Conservation (phyloP, 2,797 vertebrate species). For the Phoebastria nigripes region DNA sequence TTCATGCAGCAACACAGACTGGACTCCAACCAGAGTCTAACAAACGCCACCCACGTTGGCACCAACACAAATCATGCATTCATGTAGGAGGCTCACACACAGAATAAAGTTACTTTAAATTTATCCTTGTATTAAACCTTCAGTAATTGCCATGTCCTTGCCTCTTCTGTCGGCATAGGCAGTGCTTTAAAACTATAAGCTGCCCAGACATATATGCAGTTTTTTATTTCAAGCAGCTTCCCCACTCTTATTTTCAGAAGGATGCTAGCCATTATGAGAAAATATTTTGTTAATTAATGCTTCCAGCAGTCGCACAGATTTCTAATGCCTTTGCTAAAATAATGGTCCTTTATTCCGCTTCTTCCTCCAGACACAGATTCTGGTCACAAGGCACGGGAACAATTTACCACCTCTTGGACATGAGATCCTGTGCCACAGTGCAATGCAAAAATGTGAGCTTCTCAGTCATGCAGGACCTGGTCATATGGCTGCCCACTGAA, state of each 20-base stretch:
- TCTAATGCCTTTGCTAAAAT: slow-evolving; percentile 70
- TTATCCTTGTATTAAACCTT: not conserved
- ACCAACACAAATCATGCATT: not conserved
- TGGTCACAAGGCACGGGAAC: slow-evolving; percentile 59
- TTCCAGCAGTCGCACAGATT: slow-evolving; percentile 62
- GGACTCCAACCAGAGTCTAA: not conserved
- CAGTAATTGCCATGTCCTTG: not conserved
- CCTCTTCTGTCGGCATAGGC: not conserved
- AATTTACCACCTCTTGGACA: slow-evolving; percentile 31
- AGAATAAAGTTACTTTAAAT: slow-evolving; percentile 15
- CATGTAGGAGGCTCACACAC: not conserved
- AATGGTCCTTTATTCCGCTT: slow-evolving; percentile 63
- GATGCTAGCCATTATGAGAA: not conserved
- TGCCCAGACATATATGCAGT: not conserved
- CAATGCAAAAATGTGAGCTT: slow-evolving; percentile 64
- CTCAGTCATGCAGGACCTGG: slow-evolving; percentile 58
- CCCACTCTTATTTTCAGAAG: not conserved
- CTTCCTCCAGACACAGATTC: slow-evolving; percentile 48
- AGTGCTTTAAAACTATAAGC: not conserved
- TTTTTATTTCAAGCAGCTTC: slow-evolving; percentile 54
- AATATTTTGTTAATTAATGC: slow-evolving; percentile 76
- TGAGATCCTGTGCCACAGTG: slow-evolving; percentile 25
- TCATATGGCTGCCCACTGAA: slow-evolving; percentile 67
- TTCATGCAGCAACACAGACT: slow-evolving; percentile 5
- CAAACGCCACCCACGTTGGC: not conserved